These are phyloP conservation scores for Petrosia ficiformis DNA, from an alignment of 37 sponge, comb jelly and placozoan species.

Conservation along the genomic window DNA sequence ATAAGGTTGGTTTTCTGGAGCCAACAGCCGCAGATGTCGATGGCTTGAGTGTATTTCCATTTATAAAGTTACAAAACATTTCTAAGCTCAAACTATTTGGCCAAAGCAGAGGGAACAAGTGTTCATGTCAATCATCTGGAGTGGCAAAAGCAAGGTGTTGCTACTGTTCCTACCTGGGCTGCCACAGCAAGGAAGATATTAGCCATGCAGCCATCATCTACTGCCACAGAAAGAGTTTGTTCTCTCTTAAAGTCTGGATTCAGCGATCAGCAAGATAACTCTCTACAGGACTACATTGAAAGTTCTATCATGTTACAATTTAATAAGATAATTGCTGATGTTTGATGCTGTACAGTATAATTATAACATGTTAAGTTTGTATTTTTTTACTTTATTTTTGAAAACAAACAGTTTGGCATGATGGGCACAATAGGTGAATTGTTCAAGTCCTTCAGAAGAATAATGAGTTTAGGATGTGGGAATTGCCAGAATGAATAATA, in stretches of 20 bases:
- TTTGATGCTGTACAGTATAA: too few species aligned
- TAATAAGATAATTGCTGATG: background rate
- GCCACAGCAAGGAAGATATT: background rate
- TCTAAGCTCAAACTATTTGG: background rate
- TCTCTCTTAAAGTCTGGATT: background rate
- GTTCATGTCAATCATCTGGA: background rate
- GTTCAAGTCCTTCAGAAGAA: too few species aligned
- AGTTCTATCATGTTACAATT: background rate
- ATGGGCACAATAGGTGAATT: background rate
- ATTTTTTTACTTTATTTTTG: background rate
- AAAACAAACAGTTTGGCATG: background rate
- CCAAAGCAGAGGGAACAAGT: background rate
- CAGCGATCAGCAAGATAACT: background rate
- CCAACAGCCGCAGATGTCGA: conserved; percentile 2
- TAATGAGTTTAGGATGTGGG: background rate
- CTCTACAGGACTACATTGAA: background rate
- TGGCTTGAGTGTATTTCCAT: background rate
- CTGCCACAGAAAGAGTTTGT: background rate
- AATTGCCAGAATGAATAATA: background rate
- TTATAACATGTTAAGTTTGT: too few species aligned
- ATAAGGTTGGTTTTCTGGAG: conserved; percentile 4
- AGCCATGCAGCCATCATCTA: background rate
- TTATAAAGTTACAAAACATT: background rate
- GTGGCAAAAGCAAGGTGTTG: background rate
- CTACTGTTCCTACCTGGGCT: background rate